Conservation (phyloP, 1,140 invertebrate species). For the Centruroides sculpturatus region DNA sequence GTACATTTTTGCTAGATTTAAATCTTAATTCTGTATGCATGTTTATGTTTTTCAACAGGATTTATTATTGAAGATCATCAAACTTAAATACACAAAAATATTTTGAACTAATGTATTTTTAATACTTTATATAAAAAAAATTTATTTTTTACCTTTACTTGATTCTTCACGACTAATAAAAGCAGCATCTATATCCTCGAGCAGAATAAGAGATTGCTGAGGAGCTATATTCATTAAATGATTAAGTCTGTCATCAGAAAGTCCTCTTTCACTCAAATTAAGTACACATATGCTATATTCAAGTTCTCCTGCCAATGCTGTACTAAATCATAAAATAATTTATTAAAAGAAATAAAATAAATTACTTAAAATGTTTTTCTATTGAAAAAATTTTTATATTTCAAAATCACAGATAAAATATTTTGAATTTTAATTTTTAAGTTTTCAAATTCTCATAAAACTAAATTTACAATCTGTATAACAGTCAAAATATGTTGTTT, state of each 20-base stretch:
- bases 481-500: no score
- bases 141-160: conserved; percentile 33
- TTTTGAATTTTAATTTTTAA: no score
- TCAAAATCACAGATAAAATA: no score
- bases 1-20: no score
- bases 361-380: no score
- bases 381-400: no score
- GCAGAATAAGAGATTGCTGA: conserved; percentile 76
- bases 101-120: background rate
- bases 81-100: background rate
- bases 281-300: conserved; percentile 93
- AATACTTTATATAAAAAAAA: background rate
- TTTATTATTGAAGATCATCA: no score
- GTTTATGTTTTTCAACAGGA: no score
- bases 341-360: no score
- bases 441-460: no score
- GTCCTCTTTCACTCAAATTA: conserved; percentile 85
- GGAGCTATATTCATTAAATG: conserved; percentile 83
- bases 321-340: conserved; percentile 25
- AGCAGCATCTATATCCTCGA: conserved; percentile 97
- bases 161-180: conserved; percentile 78
- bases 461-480: no score
- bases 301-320: conserved; percentile 82
- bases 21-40: no score
- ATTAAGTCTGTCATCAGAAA: conserved; percentile 91